Conservation (phyloP, 2,113 vertebrate genomes). For the Setophaga kirtlandii region DNA sequence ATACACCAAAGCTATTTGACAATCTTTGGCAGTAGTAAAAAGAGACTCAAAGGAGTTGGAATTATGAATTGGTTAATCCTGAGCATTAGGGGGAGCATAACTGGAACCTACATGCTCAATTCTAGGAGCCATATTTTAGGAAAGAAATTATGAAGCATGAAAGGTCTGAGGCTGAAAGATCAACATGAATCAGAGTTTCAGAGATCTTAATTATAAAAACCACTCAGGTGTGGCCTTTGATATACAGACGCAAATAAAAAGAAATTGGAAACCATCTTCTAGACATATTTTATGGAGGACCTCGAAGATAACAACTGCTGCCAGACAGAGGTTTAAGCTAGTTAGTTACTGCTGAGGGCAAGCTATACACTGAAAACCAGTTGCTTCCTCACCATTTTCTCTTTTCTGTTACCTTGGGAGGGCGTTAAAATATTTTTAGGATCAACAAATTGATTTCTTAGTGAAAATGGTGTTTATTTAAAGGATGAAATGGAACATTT, state of each 20-base stretch:
- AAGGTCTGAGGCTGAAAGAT: slow-evolving; percentile 45
- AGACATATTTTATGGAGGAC: slow-evolving; percentile 34
- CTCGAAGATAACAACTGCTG: neutral
- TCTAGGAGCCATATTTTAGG: slow-evolving; percentile 24
- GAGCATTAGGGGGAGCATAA: neutral
- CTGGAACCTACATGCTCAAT: slow-evolving; percentile 21
- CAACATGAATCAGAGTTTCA: slow-evolving; percentile 53
- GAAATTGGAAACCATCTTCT: slow-evolving; percentile 48
- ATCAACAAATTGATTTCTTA: neutral
- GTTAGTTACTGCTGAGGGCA: neutral
- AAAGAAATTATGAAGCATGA: slow-evolving; percentile 46
- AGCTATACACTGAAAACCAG: neutral
- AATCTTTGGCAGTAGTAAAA: neutral
- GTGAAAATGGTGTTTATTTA: neutral
- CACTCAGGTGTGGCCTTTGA: slow-evolving; percentile 48
- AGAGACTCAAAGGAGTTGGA: neutral
- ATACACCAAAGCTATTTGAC: neutral
- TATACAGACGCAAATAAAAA: slow-evolving; percentile 54
- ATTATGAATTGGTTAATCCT: slow-evolving; percentile 45
- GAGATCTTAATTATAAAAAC: slow-evolving; percentile 64
- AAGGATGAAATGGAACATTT: neutral
- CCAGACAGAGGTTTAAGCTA: neutral
- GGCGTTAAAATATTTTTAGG: neutral
- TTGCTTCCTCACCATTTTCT: neutral
- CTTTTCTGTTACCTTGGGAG: neutral